Evolutionary conservation across 2,113 vertebrate species (phyloP), one percentile per base, ranked within the genome.

Genomic region (Epinephelus fuscoguttatus): DNA sequence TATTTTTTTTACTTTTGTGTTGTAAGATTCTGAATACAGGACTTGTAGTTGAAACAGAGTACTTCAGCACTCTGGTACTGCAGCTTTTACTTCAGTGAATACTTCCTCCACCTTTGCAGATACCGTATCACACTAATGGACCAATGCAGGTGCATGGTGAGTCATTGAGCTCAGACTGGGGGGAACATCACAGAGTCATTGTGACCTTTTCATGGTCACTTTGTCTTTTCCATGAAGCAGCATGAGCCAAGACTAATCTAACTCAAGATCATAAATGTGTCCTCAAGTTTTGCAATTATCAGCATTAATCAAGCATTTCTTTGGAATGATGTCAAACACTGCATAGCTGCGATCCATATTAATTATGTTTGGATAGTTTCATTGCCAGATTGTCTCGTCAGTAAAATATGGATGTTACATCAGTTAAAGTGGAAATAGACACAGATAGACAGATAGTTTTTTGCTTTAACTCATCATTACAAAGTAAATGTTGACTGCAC

Each of bases 141-240:
- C 0, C 45, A 49, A 17, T 56, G 7, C 25, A 30, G 6, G 21
- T 15, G 3, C 40, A 7, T 75, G 66, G 47, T 59, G 66, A 60
- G 45, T 66, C 50, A 47, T 18, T 5, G n/a, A 25, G 33, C 71
- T 67, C 66, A 77, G n/a, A 55, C 55, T 23, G 23, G 68, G 3
- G 21, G 59, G 10, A n/a, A 21, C 61, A 2, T 62, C 60, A 77
- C 27, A 10, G 11, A 60, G 62, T 52, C 53, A 83, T 23, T 0
- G 19, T 21, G 74, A 76, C 60, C 52, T 63, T 84, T 69, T 59
- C 15, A 37, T 40, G 56, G 66, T 49, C 19, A 25, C 47, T 78
- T 55, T 56, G 53, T 53, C 23, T 53, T 69, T 60, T 59, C n/a
- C 19, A 15, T 25, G 25, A 49, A 59, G 30, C 63, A 68, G 47